These are phyloP conservation scores for Hystrix brachyura DNA, from an alignment of 2,113 vertebrate genomes.

Conservation along the genomic window DNA sequence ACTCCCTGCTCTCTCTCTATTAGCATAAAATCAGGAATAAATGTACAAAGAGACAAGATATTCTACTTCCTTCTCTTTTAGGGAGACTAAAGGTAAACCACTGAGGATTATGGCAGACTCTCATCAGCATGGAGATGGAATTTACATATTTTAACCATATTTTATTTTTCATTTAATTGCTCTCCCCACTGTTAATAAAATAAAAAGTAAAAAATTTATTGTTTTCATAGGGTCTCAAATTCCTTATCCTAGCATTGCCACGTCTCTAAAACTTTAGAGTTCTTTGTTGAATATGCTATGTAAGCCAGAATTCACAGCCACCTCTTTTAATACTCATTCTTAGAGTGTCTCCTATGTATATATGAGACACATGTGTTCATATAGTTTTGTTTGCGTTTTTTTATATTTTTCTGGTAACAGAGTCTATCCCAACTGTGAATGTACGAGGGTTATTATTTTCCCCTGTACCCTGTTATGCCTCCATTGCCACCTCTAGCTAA, in stretches of 20 bases:
- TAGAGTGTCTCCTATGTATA: background rate
- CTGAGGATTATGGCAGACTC: background rate
- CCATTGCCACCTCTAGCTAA: background rate
- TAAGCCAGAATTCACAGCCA: background rate
- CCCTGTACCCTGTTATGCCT: background rate
- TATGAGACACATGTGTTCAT: background rate
- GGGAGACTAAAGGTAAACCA: background rate
- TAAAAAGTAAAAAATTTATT: too few species aligned
- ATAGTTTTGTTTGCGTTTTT: background rate
- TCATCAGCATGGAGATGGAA: background rate
- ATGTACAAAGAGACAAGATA: background rate
- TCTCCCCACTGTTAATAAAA: background rate
- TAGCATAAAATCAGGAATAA: background rate
- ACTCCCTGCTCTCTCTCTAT: background rate
- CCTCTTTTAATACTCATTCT: background rate
- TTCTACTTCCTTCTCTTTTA: background rate
- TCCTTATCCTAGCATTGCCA: background rate
- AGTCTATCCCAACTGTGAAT: background rate
- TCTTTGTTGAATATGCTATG: background rate
- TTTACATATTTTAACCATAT: background rate
- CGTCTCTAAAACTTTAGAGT: background rate
- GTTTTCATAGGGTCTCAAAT: background rate
- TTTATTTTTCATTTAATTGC: background rate
- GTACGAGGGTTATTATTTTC: background rate
- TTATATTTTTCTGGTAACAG: background rate